phyloP scores from a whole-genome alignment of 92 coral and sea anemone species.

The Porites divaricata region DNA sequence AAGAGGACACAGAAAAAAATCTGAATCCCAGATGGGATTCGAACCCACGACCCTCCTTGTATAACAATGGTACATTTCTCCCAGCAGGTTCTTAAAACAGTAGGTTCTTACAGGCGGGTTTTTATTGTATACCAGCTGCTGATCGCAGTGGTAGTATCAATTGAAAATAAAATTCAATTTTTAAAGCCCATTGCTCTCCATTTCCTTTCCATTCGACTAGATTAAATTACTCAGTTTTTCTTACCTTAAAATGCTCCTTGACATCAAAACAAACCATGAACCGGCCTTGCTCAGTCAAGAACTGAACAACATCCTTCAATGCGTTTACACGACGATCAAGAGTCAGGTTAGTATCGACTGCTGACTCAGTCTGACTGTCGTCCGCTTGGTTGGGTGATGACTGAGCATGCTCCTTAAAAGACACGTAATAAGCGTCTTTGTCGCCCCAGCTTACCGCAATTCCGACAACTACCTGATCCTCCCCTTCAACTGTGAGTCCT shows the following conservation, averaged over 20 bases:
- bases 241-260: constrained; percentile 90
- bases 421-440: constrained; percentile 79
- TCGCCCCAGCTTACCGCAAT: constrained; percentile 91
- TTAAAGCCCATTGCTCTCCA: background rate
- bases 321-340: constrained; percentile 70
- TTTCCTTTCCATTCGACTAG: background rate
- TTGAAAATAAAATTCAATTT: no score
- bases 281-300: constrained; percentile 46
- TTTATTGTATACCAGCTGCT: no score
- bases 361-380: constrained; percentile 66
- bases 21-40: no score
- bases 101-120: no score
- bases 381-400: constrained; percentile 12
- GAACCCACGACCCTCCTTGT: no score
- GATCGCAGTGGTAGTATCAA: no score
- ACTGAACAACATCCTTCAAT: constrained; percentile 71
- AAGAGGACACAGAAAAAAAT: no score
- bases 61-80: no score
- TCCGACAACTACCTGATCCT: constrained; percentile 81
- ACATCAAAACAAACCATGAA: constrained; percentile 83
- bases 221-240: background rate
- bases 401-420: constrained; percentile 65
- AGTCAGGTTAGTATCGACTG: constrained; percentile 67
- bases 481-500: constrained; percentile 80
- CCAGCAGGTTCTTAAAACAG: no score